Percentiles rank a stretch among this genome's conserved stretches.
Evolutionary conservation across 1,140 invertebrate species (phyloP).

Genomic region (Zaprionus gabonicus): DNA sequence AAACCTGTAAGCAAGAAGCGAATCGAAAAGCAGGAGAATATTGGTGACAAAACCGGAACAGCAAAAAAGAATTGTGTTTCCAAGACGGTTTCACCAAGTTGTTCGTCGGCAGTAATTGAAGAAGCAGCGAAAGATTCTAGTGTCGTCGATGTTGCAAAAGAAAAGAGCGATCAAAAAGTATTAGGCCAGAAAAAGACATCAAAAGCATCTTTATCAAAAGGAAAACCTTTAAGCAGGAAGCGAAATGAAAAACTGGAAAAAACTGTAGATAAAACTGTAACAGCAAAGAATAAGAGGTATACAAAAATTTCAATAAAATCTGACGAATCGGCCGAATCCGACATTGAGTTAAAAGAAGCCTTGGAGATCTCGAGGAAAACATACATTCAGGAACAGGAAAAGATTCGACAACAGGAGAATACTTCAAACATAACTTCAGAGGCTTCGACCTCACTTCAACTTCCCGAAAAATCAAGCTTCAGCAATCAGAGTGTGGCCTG

Average conservation of each 20-base stretch:
- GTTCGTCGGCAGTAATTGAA: too few species aligned
- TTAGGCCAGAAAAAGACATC: background rate
- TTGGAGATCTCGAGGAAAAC: slow-evolving; percentile 43
- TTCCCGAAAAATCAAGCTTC: slow-evolving; percentile 37
- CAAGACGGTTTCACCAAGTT: too few species aligned
- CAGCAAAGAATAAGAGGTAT: background rate
- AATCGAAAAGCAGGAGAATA: background rate
- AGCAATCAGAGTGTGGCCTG: slow-evolving; percentile 63
- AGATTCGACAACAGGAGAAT: background rate
- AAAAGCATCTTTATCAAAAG: background rate
- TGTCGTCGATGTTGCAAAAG: too few species aligned
- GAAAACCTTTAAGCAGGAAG: background rate
- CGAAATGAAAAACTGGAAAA: background rate
- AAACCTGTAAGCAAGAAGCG: background rate
- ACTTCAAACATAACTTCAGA: background rate
- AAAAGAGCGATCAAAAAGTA: too few species aligned
- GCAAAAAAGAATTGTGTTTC: background rate
- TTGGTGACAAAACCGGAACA: background rate
- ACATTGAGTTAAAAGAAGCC: slow-evolving; percentile 36
- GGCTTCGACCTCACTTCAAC: background rate
- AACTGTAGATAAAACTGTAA: background rate
- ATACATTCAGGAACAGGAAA: slow-evolving; percentile 27
- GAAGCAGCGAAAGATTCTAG: too few species aligned
- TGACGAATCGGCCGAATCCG: slow-evolving; percentile 3
- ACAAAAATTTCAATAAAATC: background rate